Percentiles rank a stretch among this genome's conserved stretches.
These are phyloP conservation scores for Ectropis grisescens DNA, from an alignment of 1,140 invertebrate genomes.

Conservation along the genomic window DNA sequence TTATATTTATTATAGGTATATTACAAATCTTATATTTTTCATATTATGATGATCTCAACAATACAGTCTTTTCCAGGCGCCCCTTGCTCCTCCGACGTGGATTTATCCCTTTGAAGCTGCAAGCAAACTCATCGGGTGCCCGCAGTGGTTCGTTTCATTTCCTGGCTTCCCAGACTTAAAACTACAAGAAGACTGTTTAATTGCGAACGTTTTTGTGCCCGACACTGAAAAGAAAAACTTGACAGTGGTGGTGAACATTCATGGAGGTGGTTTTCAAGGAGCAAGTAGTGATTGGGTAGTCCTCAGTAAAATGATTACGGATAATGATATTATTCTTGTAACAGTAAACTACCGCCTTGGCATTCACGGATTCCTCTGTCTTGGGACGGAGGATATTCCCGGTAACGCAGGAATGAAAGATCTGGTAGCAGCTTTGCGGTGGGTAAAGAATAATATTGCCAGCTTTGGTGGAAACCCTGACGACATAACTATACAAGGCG, in stretches of 20 bases:
- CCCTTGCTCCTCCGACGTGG: slow-evolving; percentile 25
- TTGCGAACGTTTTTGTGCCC: slow-evolving; percentile 38
- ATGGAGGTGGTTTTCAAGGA: slow-evolving; percentile 23
- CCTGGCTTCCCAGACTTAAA: slow-evolving; percentile 1
- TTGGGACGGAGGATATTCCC: slow-evolving; percentile 21
- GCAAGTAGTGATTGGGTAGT: slow-evolving; percentile 10
- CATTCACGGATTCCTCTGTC: slow-evolving; percentile 22
- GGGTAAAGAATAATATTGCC: slow-evolving; percentile 19
- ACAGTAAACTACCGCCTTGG: slow-evolving; percentile 26
- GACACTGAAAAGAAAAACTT: slow-evolving; percentile 31
- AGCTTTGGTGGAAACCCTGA: slow-evolving; percentile 26
- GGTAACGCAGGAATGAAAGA: slow-evolving; percentile 34
- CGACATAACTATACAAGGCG: slow-evolving; percentile 19
- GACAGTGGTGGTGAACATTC: slow-evolving; percentile 34
- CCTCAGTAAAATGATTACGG: slow-evolving; percentile 8
- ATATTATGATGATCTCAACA: no score
- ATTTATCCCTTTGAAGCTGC: slow-evolving; percentile 21
- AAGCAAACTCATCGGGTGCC: slow-evolving; percentile 28
- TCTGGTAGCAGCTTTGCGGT: slow-evolving; percentile 18
- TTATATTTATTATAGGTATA: no score
- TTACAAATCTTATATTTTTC: no score
- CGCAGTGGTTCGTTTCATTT: slow-evolving; percentile 3
- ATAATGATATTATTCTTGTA: slow-evolving; percentile 9
- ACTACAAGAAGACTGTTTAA: slow-evolving; percentile 40
- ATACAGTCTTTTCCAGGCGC: no score